These are phyloP conservation scores for Microtus montanus DNA, from an alignment of 2,113 vertebrate species.

Conservation along the genomic window DNA sequence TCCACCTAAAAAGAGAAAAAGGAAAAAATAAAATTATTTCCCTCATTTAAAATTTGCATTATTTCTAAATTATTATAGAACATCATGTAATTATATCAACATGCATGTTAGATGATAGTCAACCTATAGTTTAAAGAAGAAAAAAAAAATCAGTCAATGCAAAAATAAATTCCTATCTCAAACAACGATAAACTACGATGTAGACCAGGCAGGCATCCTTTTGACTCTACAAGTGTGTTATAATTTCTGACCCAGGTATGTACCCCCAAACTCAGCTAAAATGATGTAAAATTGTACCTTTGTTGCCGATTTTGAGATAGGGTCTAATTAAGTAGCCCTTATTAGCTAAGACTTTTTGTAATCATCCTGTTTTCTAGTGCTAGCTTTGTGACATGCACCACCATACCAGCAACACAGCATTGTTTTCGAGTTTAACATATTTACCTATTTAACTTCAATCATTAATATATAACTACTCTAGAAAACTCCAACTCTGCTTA, in stretches of 20 bases:
- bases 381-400: neutral
- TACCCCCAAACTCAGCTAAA: neutral
- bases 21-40: conserved; percentile 45
- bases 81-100: neutral
- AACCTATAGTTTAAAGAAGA: neutral
- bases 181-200: neutral
- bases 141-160: neutral
- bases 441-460: conserved; percentile 11
- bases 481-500: conserved; percentile 17
- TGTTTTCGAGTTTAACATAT: too few relatives aligned
- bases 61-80: conserved; percentile 43
- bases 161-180: neutral
- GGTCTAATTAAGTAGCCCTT: neutral
- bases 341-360: neutral
- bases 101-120: conserved; percentile 8
- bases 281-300: neutral
- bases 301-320: neutral
- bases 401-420: too few relatives aligned
- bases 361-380: neutral
- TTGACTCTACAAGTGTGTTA: neutral
- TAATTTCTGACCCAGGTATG: neutral
- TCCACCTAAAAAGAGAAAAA: conserved; percentile 90
- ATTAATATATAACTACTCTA: conserved; percentile 42
- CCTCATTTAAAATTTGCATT: conserved; percentile 54
- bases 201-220: neutral